Evolutionary conservation across 23 tunicate genomes (phyloP).

Genomic region (Oikopleura dioica): DNA sequence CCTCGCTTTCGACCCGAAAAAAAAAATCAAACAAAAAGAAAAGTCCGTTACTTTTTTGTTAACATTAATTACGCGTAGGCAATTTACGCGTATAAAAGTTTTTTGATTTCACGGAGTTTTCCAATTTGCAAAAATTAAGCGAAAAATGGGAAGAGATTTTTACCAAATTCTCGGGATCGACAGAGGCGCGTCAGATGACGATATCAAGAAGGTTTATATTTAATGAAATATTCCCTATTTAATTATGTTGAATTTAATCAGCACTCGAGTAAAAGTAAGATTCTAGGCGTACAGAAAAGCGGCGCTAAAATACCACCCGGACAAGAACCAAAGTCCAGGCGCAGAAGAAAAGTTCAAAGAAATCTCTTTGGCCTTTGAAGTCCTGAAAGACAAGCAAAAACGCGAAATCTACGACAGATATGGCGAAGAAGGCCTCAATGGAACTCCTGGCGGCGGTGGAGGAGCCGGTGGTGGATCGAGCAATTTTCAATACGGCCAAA

Average conservation of each 20-base stretch:
- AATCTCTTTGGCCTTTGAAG: slow-evolving; percentile 7
- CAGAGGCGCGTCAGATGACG: background rate
- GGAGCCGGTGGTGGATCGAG: background rate
- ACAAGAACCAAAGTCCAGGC: slow-evolving; percentile 1
- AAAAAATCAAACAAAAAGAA: no score
- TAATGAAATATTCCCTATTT: no score
- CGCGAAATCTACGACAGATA: background rate
- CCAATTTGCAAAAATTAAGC: no score
- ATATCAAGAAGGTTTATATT: background rate
- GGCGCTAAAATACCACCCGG: slow-evolving; percentile 7
- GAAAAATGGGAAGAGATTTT: slow-evolving; percentile 13
- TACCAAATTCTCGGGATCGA: background rate
- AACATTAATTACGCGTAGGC: no score
- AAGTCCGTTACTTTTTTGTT: no score
- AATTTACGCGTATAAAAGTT: no score
- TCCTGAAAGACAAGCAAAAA: background rate
- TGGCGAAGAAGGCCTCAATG: slow-evolving; percentile 8
- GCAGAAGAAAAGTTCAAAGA: slow-evolving; percentile 12
- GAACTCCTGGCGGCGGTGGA: background rate
- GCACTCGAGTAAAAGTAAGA: no score
- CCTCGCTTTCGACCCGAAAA: no score
- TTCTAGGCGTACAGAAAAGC: slow-evolving; percentile 7
- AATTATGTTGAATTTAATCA: no score
- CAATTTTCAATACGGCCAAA: background rate
- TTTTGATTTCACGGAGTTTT: no score